Evolutionary conservation across 2,888 invertebrate genomes (phyloP).

Genomic region (Caenorhabditis imperialis): DNA sequence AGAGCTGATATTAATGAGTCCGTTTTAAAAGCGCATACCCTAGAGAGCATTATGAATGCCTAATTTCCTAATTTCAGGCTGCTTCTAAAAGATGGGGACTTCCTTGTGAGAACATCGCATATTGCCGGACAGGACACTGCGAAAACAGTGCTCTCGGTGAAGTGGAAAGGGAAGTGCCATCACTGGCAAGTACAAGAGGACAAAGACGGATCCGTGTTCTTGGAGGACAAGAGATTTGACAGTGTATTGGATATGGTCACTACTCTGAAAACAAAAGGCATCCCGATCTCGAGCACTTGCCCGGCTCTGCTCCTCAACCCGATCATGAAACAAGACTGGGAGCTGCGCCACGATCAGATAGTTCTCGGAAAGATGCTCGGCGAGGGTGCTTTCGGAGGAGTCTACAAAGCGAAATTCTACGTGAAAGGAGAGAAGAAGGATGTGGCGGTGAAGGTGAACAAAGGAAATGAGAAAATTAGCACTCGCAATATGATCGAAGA

Average conservation of each 20-base stretch:
- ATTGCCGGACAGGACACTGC: constrained; percentile 23
- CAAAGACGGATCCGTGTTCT: constrained; percentile 20
- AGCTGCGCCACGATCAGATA: constrained; percentile 65
- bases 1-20: constrained; percentile 59
- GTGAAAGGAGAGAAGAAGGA: constrained; percentile 40
- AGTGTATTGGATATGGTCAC: constrained; percentile 48
- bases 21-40: too few relatives aligned
- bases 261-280: constrained; percentile 19
- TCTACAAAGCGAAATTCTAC: constrained; percentile 56
- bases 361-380: constrained; percentile 65
- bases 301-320: constrained; percentile 63
- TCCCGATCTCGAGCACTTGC: constrained; percentile 55
- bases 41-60: background rate
- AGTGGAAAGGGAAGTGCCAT: constrained; percentile 61
- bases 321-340: constrained; percentile 67
- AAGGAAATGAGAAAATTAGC: constrained; percentile 63
- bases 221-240: constrained; percentile 43
- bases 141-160: constrained; percentile 60
- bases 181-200: constrained; percentile 52
- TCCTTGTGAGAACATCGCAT: constrained; percentile 53
- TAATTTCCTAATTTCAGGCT: constrained; percentile 20
- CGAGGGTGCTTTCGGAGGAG: constrained; percentile 70
- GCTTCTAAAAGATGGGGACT: constrained; percentile 49
- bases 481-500: constrained; percentile 65
- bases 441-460: constrained; percentile 67